Percentiles rank a stretch among this genome's conserved stretches.
Evolutionary conservation across 2,888 invertebrate species (phyloP).

Genomic region (Caenorhabditis panamensis): DNA sequence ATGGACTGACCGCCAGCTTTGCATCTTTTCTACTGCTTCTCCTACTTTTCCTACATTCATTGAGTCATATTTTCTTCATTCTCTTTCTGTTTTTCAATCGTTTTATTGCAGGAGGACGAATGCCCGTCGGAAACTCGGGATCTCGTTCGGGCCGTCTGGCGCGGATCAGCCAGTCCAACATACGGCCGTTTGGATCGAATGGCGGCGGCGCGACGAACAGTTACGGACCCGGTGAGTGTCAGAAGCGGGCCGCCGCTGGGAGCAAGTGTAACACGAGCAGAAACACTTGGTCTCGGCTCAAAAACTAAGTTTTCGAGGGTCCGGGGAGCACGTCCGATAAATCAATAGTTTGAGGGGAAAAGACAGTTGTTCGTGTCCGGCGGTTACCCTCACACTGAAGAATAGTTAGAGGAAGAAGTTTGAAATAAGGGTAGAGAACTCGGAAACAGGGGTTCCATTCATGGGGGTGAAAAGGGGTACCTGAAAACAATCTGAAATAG

Average conservation of each 20-base stretch:
- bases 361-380: conserved; percentile 58
- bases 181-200: conserved; percentile 65
- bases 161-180: conserved; percentile 68
- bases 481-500: conserved; percentile 6
- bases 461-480: neutral
- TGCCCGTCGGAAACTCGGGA: conserved; percentile 64
- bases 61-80: too few species aligned
- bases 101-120: conserved; percentile 50
- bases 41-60: too few species aligned
- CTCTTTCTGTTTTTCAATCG: neutral
- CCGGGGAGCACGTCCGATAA: conserved; percentile 24
- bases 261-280: conserved; percentile 42
- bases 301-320: conserved; percentile 20
- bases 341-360: conserved; percentile 40
- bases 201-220: conserved; percentile 53
- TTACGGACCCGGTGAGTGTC: conserved; percentile 57
- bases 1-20: conserved; percentile 13
- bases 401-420: conserved; percentile 24
- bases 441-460: neutral
- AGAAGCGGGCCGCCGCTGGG: neutral
- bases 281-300: conserved; percentile 51
- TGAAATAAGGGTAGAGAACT: neutral
- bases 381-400: conserved; percentile 26
- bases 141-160: conserved; percentile 70
- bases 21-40: neutral